phyloP scores from a whole-genome alignment of 2,888 invertebrate species.

The Trichopoda pennipes region DNA sequence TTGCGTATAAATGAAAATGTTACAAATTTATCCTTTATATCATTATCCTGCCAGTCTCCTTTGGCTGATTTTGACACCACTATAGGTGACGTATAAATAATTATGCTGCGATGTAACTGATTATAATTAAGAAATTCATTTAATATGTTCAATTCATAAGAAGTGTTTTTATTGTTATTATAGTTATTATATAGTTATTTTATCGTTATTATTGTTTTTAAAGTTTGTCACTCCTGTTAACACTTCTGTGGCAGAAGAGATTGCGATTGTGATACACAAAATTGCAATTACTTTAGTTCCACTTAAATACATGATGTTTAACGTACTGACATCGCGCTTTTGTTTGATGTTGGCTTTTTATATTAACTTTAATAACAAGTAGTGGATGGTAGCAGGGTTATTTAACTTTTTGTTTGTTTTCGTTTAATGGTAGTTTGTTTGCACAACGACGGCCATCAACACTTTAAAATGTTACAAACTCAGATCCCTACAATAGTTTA shows the following conservation, averaged over 20 bases:
- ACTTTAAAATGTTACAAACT: conserved; percentile 12
- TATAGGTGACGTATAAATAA: conserved; percentile 67
- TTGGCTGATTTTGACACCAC: background rate
- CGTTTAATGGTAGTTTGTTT: conserved; percentile 28
- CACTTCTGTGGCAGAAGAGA: conserved; percentile 41
- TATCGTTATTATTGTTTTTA: background rate
- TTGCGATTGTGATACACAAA: conserved; percentile 41
- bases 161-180: conserved; percentile 19
- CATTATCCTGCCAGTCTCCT: conserved; percentile 20
- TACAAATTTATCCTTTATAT: conserved; percentile 24
- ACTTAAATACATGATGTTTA: conserved; percentile 56
- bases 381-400: background rate
- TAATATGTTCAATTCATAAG: conserved; percentile 71
- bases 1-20: conserved; percentile 31
- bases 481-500: conserved; percentile 3
- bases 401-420: background rate
- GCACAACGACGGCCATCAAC: background rate
- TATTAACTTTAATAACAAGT: conserved; percentile 39
- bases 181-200: conserved; percentile 1
- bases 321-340: conserved; percentile 34
- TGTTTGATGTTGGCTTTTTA: conserved; percentile 50
- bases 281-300: conserved; percentile 56
- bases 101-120: conserved; percentile 75
- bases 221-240: conserved; percentile 37
- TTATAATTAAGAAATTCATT: conserved; percentile 74